Evolutionary conservation across 2,888 invertebrate species (phyloP).

Genomic region (Piscicola geometra): DNA sequence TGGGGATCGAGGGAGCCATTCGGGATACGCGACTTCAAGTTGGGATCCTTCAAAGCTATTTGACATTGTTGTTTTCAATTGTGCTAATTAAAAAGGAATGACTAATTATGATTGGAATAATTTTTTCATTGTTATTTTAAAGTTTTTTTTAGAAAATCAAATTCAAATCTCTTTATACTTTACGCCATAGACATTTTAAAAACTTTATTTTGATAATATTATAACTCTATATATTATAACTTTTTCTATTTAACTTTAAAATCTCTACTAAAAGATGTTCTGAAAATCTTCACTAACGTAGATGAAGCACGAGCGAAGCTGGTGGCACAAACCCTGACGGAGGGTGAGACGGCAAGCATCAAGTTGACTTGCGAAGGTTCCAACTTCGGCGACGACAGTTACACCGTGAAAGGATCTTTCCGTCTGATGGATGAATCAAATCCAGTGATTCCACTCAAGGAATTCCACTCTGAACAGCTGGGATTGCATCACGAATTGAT

Average conservation of each 20-base stretch:
- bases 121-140: not conserved
- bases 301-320: too few relatives aligned
- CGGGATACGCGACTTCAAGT: not conserved
- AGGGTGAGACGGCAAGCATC: not conserved
- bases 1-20: not conserved
- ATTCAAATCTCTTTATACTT: too few relatives aligned
- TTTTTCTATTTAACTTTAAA: not conserved
- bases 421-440: not conserved
- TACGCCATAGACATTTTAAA: not conserved
- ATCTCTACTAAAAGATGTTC: not conserved
- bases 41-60: too few relatives aligned
- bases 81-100: too few relatives aligned
- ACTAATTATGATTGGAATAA: too few relatives aligned
- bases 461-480: not conserved
- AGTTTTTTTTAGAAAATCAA: too few relatives aligned
- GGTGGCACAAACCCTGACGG: not conserved
- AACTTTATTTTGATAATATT: not conserved
- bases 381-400: not conserved
- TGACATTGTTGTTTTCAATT: too few relatives aligned
- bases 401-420: not conserved
- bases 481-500: constrained; percentile 6
- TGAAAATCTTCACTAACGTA: too few relatives aligned
- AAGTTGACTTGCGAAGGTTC: not conserved
- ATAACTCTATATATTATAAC: not conserved
- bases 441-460: not conserved